Evolutionary conservation across 1,140 invertebrate genomes (phyloP).

Genomic region (Schmidtea mediterranea): DNA sequence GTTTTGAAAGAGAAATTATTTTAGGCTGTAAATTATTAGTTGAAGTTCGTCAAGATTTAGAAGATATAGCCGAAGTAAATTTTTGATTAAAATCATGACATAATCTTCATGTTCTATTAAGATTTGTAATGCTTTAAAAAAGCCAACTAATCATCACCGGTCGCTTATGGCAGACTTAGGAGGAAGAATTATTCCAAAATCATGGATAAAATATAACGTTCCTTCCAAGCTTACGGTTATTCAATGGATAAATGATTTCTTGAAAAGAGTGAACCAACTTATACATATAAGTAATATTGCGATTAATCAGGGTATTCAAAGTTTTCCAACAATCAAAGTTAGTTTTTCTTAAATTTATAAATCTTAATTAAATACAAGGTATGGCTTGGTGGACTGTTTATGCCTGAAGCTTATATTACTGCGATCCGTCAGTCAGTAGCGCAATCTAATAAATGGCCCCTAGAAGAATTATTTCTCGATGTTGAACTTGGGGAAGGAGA

Average conservation of each 20-base stretch:
- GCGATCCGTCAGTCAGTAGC: slow-evolving; percentile 87
- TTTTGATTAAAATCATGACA: background rate
- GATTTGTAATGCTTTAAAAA: slow-evolving; percentile 34
- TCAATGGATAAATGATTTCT: slow-evolving; percentile 94
- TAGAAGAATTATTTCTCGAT: slow-evolving; percentile 76
- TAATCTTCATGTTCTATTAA: too few species aligned
- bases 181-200: slow-evolving; percentile 59
- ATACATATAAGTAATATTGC: slow-evolving; percentile 34
- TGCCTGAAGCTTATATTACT: slow-evolving; percentile 93
- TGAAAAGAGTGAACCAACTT: slow-evolving; percentile 62
- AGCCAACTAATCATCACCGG: slow-evolving; percentile 90
- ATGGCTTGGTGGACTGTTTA: slow-evolving; percentile 81
- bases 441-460: slow-evolving; percentile 47
- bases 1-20: slow-evolving; percentile 88
- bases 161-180: slow-evolving; percentile 70
- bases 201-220: slow-evolving; percentile 70
- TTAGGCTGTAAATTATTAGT: slow-evolving; percentile 54
- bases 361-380: too few species aligned
- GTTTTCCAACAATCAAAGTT: background rate
- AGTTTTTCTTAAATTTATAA: too few species aligned
- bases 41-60: slow-evolving; percentile 43
- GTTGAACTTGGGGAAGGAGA: too few species aligned
- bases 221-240: slow-evolving; percentile 79
- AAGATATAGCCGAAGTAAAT: background rate
- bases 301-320: background rate